Evolutionary conservation across 2,888 invertebrate genomes (phyloP), one percentile per base, ranked within the genome.

Genomic region (Hyppa rectilinea): DNA sequence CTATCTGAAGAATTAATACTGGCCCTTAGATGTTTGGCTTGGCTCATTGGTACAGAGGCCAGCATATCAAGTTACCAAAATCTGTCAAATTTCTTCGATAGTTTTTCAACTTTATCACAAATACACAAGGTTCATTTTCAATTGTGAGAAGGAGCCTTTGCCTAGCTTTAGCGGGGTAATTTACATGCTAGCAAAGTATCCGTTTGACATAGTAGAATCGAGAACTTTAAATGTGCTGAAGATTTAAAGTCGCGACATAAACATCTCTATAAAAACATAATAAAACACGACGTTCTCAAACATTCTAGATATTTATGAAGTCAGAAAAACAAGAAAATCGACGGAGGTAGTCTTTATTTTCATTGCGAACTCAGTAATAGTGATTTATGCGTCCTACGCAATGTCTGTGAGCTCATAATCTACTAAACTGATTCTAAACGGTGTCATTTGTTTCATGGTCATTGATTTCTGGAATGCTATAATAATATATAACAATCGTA

Each of bases 331-430:
- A 61, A 55, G 43, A 73, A 29, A 56, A 20, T 23, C 34, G 17
- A 64, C 23, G 12, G 17, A 50, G 43, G 40, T 20, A 45, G 12
- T 60, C 6, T 74, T 26, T 63, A 77, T 66, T 52, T 78, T 63
- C 53, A 29, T 66, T 61, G 29, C 40, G 12, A 17, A 60, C 50
- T 74, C 75, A 47, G 38, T 31, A 17, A 29, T 60, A 49, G 17
- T 74, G 71, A 82, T 82, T 81, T 71, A 75, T 78, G 71, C 55
- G n/a, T 62, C 36, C 53, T 65, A 53, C 14, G 38, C 7, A 29
- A 50, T 47, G 49, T 79, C 59, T 43, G 3, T 63, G 45, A 74
- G 38, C n/a, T 67, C 23, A 36, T 63, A 50, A 40, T 55, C 34
- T 55, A 67, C 17, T 67, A 43, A 55, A 68, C 50, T 31, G 12